Base-by-base conservation (phyloP, 2,888 invertebrate genomes). In the Sycophila texana region DNA sequence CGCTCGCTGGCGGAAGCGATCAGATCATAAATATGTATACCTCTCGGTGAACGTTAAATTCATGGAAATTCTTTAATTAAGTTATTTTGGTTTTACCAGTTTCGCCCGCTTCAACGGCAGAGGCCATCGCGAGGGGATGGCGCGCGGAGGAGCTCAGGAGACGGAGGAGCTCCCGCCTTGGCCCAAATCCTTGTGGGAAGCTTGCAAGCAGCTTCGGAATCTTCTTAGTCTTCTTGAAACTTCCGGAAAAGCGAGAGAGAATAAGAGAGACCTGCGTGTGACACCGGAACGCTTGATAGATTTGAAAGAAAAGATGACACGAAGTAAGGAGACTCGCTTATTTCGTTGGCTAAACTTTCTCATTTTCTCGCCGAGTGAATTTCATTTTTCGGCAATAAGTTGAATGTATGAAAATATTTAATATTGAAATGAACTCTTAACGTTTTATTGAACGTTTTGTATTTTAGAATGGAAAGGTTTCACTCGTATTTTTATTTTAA, bases 11-110 rank as follows among this genome's bases (percentile, higher is more conserved):
- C 82, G 81, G 73, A 83, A 83, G 82, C 82, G 86, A 87, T 86
- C 85, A 79, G 84, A 88, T 90, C 89, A 90, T 90, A 90, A 90
- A 90, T 90, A 89, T 89, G 90, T 89, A 90, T 90, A 84, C 85
- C 82, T 79, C 78, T 82, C 71, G 79, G 84, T 84, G 85, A 84
- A 85, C 82, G 85, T 83, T 85, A 85, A 87, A 87, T 89, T 89
- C 88, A 88, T 89, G 90, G 89, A 89, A 89, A 89, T 90, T 89
- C 88, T 89, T 90, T 89, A 90, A 90, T 90, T 88, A 88, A 89
- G 87, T 89, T 88, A 89, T 89, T 89, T 89, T 88, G 86, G 84
- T 88, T 88, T 85, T 85, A 82, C 83, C 82, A 76, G 18, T 47
- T 63, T 39, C 16, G 51, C 22, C 63, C 30, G 77, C 77, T 78